Evolutionary conservation across 2,888 invertebrate species (phyloP).

Genomic region (Caenorhabditis plicata): DNA sequence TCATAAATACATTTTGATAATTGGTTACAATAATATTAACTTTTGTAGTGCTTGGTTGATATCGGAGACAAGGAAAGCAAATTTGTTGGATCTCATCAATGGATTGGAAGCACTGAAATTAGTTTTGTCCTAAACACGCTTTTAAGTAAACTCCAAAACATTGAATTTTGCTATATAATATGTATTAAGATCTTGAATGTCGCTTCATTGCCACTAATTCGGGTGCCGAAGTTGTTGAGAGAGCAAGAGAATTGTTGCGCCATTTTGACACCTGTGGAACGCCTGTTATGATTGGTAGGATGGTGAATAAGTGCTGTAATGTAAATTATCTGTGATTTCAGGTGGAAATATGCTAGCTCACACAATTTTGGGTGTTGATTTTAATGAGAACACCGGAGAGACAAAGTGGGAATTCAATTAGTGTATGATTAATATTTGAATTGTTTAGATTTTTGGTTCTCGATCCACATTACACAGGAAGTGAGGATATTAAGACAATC

Average conservation of each 20-base stretch:
- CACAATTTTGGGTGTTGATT: slow-evolving; percentile 92
- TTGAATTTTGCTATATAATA: neutral
- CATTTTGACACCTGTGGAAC: slow-evolving; percentile 92
- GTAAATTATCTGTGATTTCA: no score
- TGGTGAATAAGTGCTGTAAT: no score
- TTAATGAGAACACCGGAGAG: slow-evolving; percentile 78
- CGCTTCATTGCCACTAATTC: slow-evolving; percentile 83
- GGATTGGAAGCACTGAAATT: slow-evolving; percentile 98
- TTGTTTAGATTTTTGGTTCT: slow-evolving; percentile 87
- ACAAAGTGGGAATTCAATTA: slow-evolving; percentile 10
- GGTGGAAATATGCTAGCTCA: slow-evolving; percentile 95
- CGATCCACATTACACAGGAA: slow-evolving; percentile 92
- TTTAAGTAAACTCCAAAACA: slow-evolving; percentile 16
- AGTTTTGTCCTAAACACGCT: slow-evolving; percentile 77
- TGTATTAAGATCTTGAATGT: slow-evolving; percentile 61
- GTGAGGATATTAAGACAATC: slow-evolving; percentile 48
- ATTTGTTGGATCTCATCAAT: slow-evolving; percentile 84
- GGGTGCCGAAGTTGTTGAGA: slow-evolving; percentile 77
- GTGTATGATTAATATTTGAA: slow-evolving; percentile 72
- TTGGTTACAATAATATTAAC: neutral
- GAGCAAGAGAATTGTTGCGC: slow-evolving; percentile 80
- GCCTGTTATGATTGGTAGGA: slow-evolving; percentile 98
- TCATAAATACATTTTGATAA: neutral
- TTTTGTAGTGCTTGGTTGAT: slow-evolving; percentile 81
- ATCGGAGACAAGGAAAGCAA: slow-evolving; percentile 84